Conservation (phyloP, 2,113 vertebrate genomes). For the Platycercus adscitus region DNA sequence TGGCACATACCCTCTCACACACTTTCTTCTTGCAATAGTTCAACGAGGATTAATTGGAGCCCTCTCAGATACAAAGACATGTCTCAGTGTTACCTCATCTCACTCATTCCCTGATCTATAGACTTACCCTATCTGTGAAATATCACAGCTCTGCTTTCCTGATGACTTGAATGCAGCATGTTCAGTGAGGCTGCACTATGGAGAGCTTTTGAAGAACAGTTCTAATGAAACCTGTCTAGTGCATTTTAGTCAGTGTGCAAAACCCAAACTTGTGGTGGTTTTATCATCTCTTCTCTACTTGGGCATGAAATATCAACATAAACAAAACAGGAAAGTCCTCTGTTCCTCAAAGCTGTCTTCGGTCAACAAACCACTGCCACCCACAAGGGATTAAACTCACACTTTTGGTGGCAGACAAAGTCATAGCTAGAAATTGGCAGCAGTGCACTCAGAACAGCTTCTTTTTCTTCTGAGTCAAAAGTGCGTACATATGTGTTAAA, state of each 20-base stretch:
- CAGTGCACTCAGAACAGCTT: background rate
- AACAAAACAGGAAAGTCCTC: background rate
- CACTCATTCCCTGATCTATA: background rate
- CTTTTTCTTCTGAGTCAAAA: background rate
- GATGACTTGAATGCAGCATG: background rate
- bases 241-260: conserved; percentile 16
- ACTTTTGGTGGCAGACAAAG: background rate
- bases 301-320: conserved; percentile 24
- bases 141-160: background rate
- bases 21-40: background rate
- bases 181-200: background rate
- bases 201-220: conserved; percentile 37
- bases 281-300: background rate
- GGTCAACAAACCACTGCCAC: conserved; percentile 22
- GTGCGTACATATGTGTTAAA: background rate
- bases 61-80: background rate
- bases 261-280: background rate
- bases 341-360: conserved; percentile 44
- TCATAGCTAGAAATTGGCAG: background rate
- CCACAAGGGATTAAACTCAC: background rate
- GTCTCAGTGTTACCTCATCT: background rate
- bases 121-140: conserved; percentile 4
- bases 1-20: background rate
- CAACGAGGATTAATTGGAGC: background rate
- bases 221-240: conserved; percentile 26